These are phyloP conservation scores for Eucidaris tribuloides DNA, from an alignment of 35 echinoderm and acorn worm genomes.

Conservation along the genomic window DNA sequence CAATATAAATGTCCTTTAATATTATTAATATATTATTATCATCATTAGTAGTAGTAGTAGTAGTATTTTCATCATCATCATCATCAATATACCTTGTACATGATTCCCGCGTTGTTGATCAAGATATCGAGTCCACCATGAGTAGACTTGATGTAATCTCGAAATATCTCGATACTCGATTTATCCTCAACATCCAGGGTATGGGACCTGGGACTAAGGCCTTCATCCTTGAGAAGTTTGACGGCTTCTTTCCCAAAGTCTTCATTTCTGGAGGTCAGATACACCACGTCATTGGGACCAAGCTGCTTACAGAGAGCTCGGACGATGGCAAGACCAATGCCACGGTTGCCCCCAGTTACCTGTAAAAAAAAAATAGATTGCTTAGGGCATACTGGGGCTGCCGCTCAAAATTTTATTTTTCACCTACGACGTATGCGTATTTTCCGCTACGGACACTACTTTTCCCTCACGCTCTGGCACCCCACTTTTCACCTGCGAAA, in stretches of 20 bases:
- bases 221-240: constrained; percentile 61
- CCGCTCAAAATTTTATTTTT: too few relatives aligned
- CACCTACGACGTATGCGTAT: too few relatives aligned
- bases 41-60: too few relatives aligned
- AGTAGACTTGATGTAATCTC: constrained; percentile 40
- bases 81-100: constrained; percentile 67
- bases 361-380: too few relatives aligned
- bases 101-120: constrained; percentile 71
- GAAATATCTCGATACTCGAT: constrained; percentile 24
- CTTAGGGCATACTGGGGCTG: too few relatives aligned
- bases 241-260: constrained; percentile 58
- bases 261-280: constrained; percentile 63
- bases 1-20: too few relatives aligned
- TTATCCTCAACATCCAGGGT: constrained; percentile 43
- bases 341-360: constrained; percentile 71
- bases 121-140: constrained; percentile 76
- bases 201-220: constrained; percentile 56
- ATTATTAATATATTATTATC: too few relatives aligned
- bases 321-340: constrained; percentile 65
- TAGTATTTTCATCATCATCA: too few relatives aligned
- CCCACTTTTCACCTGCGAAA: too few relatives aligned
- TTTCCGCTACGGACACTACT: too few relatives aligned
- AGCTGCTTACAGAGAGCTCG: constrained; percentile 68
- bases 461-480: too few relatives aligned
- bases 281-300: constrained; percentile 57